Evolutionary conservation across 1,140 invertebrate genomes (phyloP).

Genomic region (Mactra quadrangularis): DNA sequence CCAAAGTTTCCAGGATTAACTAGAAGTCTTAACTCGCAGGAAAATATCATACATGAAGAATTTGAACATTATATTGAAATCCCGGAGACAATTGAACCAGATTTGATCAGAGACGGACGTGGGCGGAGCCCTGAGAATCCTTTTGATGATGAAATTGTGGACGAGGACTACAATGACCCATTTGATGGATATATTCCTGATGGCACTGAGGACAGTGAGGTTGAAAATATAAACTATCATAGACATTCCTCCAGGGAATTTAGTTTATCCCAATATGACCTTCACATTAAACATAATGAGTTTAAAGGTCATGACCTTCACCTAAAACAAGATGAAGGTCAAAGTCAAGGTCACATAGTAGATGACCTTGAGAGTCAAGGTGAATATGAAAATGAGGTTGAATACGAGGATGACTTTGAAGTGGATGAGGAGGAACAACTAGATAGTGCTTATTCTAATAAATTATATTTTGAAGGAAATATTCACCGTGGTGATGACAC

Average conservation of each 20-base stretch:
- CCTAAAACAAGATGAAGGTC: background rate
- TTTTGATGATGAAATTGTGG: too few relatives aligned
- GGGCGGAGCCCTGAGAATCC: too few relatives aligned
- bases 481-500: slow-evolving; percentile 2
- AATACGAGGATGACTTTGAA: background rate
- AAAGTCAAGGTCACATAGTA: background rate
- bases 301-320: too few relatives aligned
- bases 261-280: slow-evolving; percentile 46
- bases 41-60: slow-evolving; percentile 22
- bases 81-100: too few relatives aligned
- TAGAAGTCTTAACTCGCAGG: background rate
- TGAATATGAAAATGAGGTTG: slow-evolving; percentile 1
- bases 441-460: background rate
- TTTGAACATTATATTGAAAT: background rate
- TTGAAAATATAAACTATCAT: slow-evolving; percentile 16
- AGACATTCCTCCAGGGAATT: slow-evolving; percentile 17
- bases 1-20: background rate
- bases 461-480: slow-evolving; percentile 15
- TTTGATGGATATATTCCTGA: too few relatives aligned
- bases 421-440: background rate
- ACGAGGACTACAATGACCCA: background rate
- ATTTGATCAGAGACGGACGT: too few relatives aligned
- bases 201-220: too few relatives aligned
- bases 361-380: background rate
- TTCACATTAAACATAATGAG: slow-evolving; percentile 11